Evolutionary conservation across 2,888 invertebrate species (phyloP), one percentile per base, ranked within the genome.

Genomic region (Ophraella communa): DNA sequence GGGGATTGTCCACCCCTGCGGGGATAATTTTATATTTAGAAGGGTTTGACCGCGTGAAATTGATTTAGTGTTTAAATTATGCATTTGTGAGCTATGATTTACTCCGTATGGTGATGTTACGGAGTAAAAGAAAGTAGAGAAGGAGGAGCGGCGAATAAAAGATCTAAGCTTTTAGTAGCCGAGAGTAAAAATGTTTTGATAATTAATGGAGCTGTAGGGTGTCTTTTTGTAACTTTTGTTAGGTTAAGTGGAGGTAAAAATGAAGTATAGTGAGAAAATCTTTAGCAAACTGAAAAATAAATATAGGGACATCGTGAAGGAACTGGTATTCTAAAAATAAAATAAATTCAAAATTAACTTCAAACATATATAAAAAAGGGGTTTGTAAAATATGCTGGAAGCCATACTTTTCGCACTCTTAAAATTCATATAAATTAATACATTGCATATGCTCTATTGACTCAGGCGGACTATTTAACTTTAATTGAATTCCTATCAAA

Each of bases 1-100:
- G 63, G 62, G 55, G 63, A 57, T 54, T 60, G 65, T 61, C 69
- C 68, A 60, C 70, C 74, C 70, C 66, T 68, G 69, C 71, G 66
- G 66, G 67, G 67, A 68, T 69, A 71, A 72, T 70, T 71, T 67
- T 64, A 66, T 56, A 62, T 69, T 63, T 60, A 64, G 68, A 71
- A 72, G 73, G 71, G 72, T 73, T 71, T 74, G 73, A 76, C 74
- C 74, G 72, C 74, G 68, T 71, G 70, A 71, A 72, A 72, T 72
- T 67, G 70, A 72, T 72, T 71, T 69, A 61, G 54, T 56, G 56
- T 54, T 57, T 54, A 45, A 66, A 63, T 60, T 62, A 52, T 60
- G 30, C 62, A 27, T 62, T 58, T 55, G 58, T 14, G 39, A 57
- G 42, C 52, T 65, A 49, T 62, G 49, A 59, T 65, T 65, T 65